Percentiles rank a stretch among this genome's conserved stretches.
phyloP scores from a whole-genome alignment of 2,888 invertebrate genomes.

The Stegana nigrithorax region DNA sequence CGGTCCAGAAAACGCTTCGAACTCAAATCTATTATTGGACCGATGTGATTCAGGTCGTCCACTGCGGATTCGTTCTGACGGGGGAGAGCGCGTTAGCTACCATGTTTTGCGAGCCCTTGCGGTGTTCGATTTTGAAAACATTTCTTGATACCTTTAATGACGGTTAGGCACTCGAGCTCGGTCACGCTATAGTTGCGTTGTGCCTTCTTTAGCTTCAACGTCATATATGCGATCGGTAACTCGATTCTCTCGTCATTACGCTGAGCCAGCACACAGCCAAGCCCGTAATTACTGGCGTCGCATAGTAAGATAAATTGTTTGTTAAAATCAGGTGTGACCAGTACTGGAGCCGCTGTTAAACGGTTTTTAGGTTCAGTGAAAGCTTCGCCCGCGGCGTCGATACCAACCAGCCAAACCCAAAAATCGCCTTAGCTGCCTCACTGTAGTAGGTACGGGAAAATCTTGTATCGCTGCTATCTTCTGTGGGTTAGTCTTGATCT shows the following conservation, averaged over 20 bases:
- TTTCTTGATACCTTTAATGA: background rate
- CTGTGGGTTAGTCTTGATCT: slow-evolving; percentile 10
- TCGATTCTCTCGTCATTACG: background rate
- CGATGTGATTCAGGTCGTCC: background rate
- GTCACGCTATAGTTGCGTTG: slow-evolving; percentile 19
- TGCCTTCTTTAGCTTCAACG: background rate
- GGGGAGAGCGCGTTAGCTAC: slow-evolving; percentile 8
- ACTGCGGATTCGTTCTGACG: background rate
- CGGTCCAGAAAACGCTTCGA: background rate
- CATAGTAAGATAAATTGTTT: background rate
- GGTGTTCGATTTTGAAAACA: background rate
- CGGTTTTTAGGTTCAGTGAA: background rate
- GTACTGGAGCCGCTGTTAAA: background rate
- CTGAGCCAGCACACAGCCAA: slow-evolving; percentile 19
- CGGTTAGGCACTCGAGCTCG: slow-evolving; percentile 14
- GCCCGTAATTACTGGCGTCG: slow-evolving; percentile 13
- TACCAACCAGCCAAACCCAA: slow-evolving; percentile 32
- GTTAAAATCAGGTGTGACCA: background rate
- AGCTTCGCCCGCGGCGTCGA: background rate
- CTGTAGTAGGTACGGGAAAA: slow-evolving; percentile 11
- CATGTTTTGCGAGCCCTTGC: background rate
- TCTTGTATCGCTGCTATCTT: slow-evolving; percentile 10
- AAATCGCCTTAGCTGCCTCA: slow-evolving; percentile 22
- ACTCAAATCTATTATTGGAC: background rate
- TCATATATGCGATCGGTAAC: slow-evolving; percentile 21